Base-by-base conservation (phyloP, 2,888 invertebrate genomes). In the Drosophila fulvimacula region DNA sequence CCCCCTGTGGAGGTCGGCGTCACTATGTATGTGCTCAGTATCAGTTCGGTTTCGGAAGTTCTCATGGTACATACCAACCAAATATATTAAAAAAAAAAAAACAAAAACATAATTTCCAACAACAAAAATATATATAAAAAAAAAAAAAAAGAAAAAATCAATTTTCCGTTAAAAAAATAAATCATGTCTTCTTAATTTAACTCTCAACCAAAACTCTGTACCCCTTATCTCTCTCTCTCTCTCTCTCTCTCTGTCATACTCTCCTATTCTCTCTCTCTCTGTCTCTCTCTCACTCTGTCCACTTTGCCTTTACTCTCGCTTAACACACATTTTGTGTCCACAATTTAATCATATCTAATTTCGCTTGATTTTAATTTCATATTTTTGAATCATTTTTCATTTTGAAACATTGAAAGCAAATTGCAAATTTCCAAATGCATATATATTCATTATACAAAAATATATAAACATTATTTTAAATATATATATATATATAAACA, bases 21-120 rank as follows among this genome's bases (percentile, higher is more conserved):
- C 94, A 98, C 98, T 94, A 97, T 98, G 96, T 98, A 97, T 95
- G 98, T 98, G 94, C 96, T 98, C 94, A 97, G 97, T 95, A 98
- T 98, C 96, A 97, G 97, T 95, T 97, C 98, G 94, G 97, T 98
- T 94, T 98, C 98, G 94, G 98, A 98, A 96, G 98, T 98, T 94
- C 96, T 97, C 95, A 98, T 98, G 98, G 98, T 98, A 96, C 94
- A 94, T 93, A 93, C 89, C 78, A 66, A 66, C 51, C 68, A 77
- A 64, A 65, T 69, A 69, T 77, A 72, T 48, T 39, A 65, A 65
- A 58, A 64, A 46, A 34, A 71, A 71, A n/a, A 36, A 65, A 65
- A 58, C 62, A 46, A 34, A 56, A 42, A 42, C 24, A 75, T 56
- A 65, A 82, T 80, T 64, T 73, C 55, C 36, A 46, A 11, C 15